Evolutionary conservation across 2,888 invertebrate genomes (phyloP), one percentile per base, ranked within the genome.

Genomic region (Trachelus tabidus): DNA sequence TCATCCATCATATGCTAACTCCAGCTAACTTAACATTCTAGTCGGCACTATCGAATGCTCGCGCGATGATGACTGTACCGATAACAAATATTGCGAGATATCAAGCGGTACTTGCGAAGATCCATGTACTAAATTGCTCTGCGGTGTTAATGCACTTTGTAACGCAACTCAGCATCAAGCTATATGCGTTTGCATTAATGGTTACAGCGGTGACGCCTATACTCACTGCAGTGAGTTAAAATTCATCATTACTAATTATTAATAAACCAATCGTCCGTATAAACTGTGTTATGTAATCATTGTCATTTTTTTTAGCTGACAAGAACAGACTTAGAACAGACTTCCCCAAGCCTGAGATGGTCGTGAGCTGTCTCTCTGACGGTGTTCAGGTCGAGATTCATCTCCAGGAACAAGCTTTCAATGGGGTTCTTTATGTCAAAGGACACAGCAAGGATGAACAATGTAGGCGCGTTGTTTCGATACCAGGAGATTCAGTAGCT

Each of bases 391-490:
- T 98, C 0, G 95, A 95, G 87, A 95, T 97, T 74, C 94, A 95
- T 87, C 95, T 96, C 56, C 93, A 84, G 76, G 82, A 82, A 40
- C 83, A 85, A 78, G 96, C 96, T 79, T 98, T 98, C 90, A 97
- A 97, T 87, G 98, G 98, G 30, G 96, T 98, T 1, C 92, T 98
- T 2, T 98, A 98, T 88, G 98, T 98, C 0, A 98, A 98, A 92
- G 98, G 98, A 56, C 97, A 98, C 92, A 98, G 98, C 90, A 98
- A 98, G 91, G 97, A 98, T 87, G 97, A 97, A 89, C 95, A 97
- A 81, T 98, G 98, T 90, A 94, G 98, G 82, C 93, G 96, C 76
- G 95, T 97, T 1, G 95, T 97, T 1, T 95, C 96, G 68, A 93
- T 96, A 78, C 95, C 96, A 12, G 94, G 94, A 12, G 95, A 96